phyloP scores from a whole-genome alignment of 1,140 invertebrate species.

The Polyergus mexicanus region DNA sequence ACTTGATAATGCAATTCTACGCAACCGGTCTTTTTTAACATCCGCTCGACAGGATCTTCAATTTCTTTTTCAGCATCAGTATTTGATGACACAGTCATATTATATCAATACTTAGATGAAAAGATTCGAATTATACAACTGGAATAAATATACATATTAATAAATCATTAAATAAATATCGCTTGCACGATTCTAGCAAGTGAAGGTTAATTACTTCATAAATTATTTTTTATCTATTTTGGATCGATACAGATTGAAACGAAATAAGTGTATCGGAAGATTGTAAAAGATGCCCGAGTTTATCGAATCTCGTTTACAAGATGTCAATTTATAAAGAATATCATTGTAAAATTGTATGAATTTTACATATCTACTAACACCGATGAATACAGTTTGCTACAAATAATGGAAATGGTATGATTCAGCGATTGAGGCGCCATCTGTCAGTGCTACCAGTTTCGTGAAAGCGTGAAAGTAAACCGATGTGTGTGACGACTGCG shows the following conservation, averaged over 20 bases:
- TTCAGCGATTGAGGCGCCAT: constrained; percentile 14
- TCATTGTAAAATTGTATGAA: no score
- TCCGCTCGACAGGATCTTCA: constrained; percentile 93
- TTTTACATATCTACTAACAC: no score
- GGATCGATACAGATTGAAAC: neutral
- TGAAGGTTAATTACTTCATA: neutral
- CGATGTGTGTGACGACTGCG: constrained; percentile 46
- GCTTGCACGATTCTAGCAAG: neutral
- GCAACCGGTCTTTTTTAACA: constrained; percentile 96
- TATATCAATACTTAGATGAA: neutral
- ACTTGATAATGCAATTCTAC: constrained; percentile 95
- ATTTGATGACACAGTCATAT: neutral
- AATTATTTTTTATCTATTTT: neutral
- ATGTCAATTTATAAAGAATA: no score
- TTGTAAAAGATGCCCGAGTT: no score
- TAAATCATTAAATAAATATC: neutral
- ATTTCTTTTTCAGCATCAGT: constrained; percentile 79
- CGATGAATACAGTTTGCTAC: neutral
- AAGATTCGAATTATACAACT: neutral
- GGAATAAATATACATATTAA: neutral
- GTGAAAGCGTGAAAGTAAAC: constrained; percentile 61
- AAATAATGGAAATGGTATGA: neutral
- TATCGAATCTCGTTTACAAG: no score
- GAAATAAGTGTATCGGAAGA: no score
- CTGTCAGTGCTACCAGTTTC: constrained; percentile 53